Evolutionary conservation across 2,888 invertebrate genomes (phyloP), one percentile per base, ranked within the genome.

Genomic region (Drosophila mettleri): DNA sequence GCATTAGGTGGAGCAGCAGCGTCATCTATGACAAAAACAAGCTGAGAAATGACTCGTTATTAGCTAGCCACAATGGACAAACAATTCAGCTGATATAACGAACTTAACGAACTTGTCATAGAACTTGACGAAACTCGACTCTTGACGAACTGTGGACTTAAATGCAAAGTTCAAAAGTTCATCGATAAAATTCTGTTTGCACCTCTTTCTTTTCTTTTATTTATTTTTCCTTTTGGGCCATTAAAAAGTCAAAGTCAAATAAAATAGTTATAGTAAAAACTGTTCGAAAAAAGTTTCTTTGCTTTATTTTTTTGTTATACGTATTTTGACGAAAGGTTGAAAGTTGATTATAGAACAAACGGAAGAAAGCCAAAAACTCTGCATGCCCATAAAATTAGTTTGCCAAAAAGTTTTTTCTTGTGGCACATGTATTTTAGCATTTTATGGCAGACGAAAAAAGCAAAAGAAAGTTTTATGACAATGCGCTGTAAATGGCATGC

Each of bases 361-460:
- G 29, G 14, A 38, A 14, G 27, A 24, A 31, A 18, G 39, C 43
- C 43, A 24, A 18, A 18, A 62, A 63, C 41, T 63, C 29, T 1
- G 39, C 10, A 22, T 31, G 31, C 18, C 63, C 22, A 64, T 70
- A 64, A 74, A 73, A 64, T 58, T 20, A 31, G 48, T 29, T 8
- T 29, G 14, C 20, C 6, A 2, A 41, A 70, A 71, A 29, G 63
- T 45, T 45, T 18, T 43, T 29, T 10, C 6, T 45, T 24, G 27
- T 31, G 38, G 27, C 48, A 60, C 24, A 60, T 65, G 31, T 39
- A 54, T 33, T 60, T 71, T 51, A 27, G 45, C 58, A 74, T 84
- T 86, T 81, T 78, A 80, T 84, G 68, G 45, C 65, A 63, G 38
- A 27, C 10, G 31, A 3, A 7, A n/a, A 5, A n/a, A 16, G 18